Evolutionary conservation across 1,140 invertebrate genomes (phyloP).

Genomic region (Thrips palmi): DNA sequence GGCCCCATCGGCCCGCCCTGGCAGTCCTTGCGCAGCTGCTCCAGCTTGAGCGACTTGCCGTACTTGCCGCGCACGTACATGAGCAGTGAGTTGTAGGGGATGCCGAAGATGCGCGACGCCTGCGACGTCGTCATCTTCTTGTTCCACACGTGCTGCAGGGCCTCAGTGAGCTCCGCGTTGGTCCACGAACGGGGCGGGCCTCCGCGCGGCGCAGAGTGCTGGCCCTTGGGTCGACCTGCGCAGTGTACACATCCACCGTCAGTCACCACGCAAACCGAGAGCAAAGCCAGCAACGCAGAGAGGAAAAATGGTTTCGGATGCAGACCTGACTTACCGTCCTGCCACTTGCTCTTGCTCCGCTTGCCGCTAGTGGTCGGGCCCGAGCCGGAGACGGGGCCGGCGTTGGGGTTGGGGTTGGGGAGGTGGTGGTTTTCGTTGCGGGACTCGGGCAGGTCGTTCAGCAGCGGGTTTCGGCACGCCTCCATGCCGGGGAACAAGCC

Average conservation of each 20-base stretch:
- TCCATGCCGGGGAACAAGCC: constrained; percentile 50
- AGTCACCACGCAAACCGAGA: no score
- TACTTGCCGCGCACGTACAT: constrained; percentile 89
- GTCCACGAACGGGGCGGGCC: constrained; percentile 79
- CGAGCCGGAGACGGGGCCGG: no score
- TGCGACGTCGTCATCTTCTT: constrained; percentile 89
- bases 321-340: no score
- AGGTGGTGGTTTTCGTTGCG: constrained; percentile 24
- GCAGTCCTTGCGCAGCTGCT: constrained; percentile 70
- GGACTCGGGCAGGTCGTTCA: constrained; percentile 43
- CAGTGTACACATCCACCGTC: no score
- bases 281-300: no score
- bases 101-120: constrained; percentile 72
- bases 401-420: no score
- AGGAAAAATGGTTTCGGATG: no score
- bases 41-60: constrained; percentile 71
- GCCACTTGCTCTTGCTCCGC: no score
- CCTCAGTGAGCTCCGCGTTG: constrained; percentile 72
- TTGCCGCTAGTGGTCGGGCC: no score
- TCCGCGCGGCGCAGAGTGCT: constrained; percentile 71
- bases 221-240: constrained; percentile 58
- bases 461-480: constrained; percentile 43
- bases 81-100: constrained; percentile 74
- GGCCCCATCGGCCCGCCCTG: constrained; percentile 40
- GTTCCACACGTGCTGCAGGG: constrained; percentile 78